A percentile compares a stretch with the other conserved stretches of the same genome.
phyloP scores from a whole-genome alignment of 2,888 invertebrate genomes.

The Melinopterus prodromus region DNA sequence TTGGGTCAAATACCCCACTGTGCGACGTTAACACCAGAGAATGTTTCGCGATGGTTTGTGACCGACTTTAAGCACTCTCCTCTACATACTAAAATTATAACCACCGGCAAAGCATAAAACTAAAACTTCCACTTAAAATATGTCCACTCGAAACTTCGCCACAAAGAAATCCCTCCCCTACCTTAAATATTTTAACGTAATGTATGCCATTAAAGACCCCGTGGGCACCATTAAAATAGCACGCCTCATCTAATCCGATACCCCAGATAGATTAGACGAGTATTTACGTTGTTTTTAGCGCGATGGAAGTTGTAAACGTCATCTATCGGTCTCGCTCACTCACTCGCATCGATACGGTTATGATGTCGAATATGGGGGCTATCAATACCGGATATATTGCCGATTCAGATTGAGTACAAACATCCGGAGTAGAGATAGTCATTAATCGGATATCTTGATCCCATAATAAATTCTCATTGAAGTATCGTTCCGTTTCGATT shows the following conservation, averaged over 20 bases:
- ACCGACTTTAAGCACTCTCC: no score
- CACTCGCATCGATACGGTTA: neutral
- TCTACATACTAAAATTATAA: no score
- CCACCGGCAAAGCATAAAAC: neutral
- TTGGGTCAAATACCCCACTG: no score
- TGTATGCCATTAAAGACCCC: neutral
- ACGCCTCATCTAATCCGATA: neutral
- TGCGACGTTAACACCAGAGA: no score
- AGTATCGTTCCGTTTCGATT: conserved; percentile 25
- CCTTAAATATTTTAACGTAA: neutral
- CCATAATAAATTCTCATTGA: conserved; percentile 38
- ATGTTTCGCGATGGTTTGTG: no score
- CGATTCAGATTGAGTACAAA: conserved; percentile 37
- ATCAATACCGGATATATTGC: conserved; percentile 14
- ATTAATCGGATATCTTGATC: conserved; percentile 37
- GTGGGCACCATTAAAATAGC: neutral
- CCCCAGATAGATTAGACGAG: neutral
- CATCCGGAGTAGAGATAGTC: conserved; percentile 31
- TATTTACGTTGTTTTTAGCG: neutral
- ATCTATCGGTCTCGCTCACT: neutral
- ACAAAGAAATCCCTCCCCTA: neutral
- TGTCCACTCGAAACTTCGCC: neutral
- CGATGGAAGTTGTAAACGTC: neutral
- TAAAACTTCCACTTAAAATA: neutral
- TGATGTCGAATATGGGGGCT: neutral